Percentiles rank a stretch among this genome's conserved stretches.
Conservation (phyloP, 2,797 vertebrate genomes). For the Peromyscus melanophrys region DNA sequence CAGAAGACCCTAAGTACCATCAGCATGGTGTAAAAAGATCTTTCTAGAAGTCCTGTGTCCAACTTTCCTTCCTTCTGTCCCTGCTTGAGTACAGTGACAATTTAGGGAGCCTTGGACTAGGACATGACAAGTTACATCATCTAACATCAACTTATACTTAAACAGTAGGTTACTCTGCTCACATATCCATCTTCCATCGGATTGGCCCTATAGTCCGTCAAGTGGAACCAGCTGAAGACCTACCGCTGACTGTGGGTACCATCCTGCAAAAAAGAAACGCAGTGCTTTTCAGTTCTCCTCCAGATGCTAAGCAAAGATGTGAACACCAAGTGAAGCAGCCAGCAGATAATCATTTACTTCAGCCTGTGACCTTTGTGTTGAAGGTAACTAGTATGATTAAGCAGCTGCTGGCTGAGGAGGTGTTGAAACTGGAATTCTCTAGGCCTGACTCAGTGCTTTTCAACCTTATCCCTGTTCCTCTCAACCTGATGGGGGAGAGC, state of each 20-base stretch:
- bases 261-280: not conserved
- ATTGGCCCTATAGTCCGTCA: not conserved
- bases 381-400: constrained; percentile 71
- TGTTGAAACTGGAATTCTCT: constrained; percentile 65
- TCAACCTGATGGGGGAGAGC: not conserved
- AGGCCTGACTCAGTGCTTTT: constrained; percentile 63
- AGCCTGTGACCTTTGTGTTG: constrained; percentile 62
- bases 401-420: constrained; percentile 47
- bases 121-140: not conserved
- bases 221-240: not conserved
- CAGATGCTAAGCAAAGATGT: constrained; percentile 64
- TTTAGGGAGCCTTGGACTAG: not conserved
- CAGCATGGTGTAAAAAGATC: accelerated
- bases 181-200: not conserved
- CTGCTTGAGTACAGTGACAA: not conserved
- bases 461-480: constrained; percentile 59
- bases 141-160: not conserved
- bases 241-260: accelerated
- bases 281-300: not conserved
- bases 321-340: not conserved
- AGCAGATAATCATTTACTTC: constrained; percentile 68
- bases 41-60: not conserved
- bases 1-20: not conserved
- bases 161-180: not conserved
- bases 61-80: not conserved